Conservation (phyloP, 2,797 vertebrate genomes). For the Taenioides sp. region DNA sequence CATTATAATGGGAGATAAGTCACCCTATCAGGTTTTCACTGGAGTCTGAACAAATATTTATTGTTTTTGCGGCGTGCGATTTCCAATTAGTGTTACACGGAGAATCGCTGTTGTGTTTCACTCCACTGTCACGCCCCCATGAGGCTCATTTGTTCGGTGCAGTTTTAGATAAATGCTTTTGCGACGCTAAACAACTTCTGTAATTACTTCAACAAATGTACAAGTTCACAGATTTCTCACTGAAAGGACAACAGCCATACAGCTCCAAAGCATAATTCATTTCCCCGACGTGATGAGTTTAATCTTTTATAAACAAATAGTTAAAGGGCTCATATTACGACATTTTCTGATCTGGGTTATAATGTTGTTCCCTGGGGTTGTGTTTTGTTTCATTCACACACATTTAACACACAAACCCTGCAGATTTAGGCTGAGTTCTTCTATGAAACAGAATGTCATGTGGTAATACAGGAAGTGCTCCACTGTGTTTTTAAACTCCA, state of each 20-base stretch:
- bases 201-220: conserved; percentile 56
- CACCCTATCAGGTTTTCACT: neutral
- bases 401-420: no score
- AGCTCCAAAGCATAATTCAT: neutral
- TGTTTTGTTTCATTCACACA: no score
- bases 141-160: conserved; percentile 40
- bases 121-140: conserved; percentile 29
- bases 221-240: conserved; percentile 28
- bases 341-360: no score
- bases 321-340: no score
- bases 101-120: conserved; percentile 16
- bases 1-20: neutral
- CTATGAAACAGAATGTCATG: no score
- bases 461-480: no score
- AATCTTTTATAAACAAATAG: no score
- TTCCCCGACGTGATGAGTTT: no score
- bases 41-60: conserved; percentile 1
- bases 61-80: neutral
- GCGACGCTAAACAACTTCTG: conserved; percentile 38
- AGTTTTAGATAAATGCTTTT: conserved; percentile 48
- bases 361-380: no score
- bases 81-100: conserved; percentile 11
- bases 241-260: conserved; percentile 39
- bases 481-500: no score
- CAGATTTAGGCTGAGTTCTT: no score